These are phyloP conservation scores for Orchesella cincta DNA, from an alignment of 1,140 invertebrate species.

Conservation along the genomic window DNA sequence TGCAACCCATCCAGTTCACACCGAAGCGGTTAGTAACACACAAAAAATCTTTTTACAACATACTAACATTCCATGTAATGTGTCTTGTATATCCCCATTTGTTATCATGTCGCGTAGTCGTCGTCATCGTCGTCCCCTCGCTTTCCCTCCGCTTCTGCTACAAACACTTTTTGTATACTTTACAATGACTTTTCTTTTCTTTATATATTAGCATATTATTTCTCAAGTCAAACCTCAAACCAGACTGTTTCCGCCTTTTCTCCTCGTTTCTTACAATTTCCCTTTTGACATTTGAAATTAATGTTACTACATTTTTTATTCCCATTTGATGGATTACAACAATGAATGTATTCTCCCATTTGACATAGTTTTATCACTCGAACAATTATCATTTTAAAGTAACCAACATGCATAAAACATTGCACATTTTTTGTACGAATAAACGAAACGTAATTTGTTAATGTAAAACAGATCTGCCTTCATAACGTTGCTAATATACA, in stretches of 20 bases:
- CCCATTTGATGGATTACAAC: no score
- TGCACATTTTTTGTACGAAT: no score
- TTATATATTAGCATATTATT: background rate
- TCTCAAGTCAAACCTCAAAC: background rate
- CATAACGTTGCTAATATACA: no score
- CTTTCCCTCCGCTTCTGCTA: background rate
- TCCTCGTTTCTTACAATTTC: background rate
- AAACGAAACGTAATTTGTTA: no score
- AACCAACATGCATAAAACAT: no score
- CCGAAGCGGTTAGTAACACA: constrained; percentile 81
- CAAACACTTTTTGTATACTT: background rate
- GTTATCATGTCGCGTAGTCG: constrained; percentile 9
- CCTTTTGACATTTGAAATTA: no score
- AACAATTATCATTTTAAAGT: no score
- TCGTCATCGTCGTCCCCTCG: background rate
- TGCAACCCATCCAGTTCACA: constrained; percentile 93
- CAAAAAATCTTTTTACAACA: constrained; percentile 16
- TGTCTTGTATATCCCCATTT: constrained; percentile 11
- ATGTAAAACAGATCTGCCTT: no score
- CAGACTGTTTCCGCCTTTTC: background rate
- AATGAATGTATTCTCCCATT: no score
- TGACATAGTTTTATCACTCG: no score
- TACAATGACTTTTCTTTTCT: background rate
- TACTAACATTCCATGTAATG: constrained; percentile 19
- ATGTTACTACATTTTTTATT: no score